These are phyloP conservation scores for Drosophila repleta DNA, from an alignment of 1,140 invertebrate genomes.

Conservation along the genomic window DNA sequence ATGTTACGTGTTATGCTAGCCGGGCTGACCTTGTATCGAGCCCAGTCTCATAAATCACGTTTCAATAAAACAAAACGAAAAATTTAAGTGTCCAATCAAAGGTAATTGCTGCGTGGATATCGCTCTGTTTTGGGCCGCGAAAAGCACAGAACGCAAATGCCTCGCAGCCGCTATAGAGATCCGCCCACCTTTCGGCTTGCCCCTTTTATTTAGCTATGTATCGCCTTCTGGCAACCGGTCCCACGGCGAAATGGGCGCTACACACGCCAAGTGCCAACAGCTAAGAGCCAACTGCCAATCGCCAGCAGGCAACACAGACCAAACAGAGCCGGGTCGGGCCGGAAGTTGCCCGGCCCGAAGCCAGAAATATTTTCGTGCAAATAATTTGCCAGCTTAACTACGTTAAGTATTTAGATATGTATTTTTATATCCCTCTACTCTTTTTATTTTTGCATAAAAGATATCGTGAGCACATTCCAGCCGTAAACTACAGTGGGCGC, in stretches of 20 bases:
- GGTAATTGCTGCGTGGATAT: constrained; percentile 59
- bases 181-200: constrained; percentile 19
- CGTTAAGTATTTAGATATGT: constrained; percentile 66
- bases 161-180: constrained; percentile 8
- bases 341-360: constrained; percentile 62
- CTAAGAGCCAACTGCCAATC: constrained; percentile 3
- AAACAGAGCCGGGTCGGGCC: constrained; percentile 32
- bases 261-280: constrained; percentile 78
- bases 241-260: constrained; percentile 69
- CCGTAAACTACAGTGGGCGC: constrained; percentile 11
- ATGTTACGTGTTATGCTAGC: constrained; percentile 16
- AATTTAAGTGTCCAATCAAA: constrained; percentile 79
- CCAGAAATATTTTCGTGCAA: constrained; percentile 80
- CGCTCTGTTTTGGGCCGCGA: constrained; percentile 26
- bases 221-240: constrained; percentile 6
- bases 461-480: constrained; percentile 30
- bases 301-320: not conserved
- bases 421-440: constrained; percentile 50
- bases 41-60: constrained; percentile 56
- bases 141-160: constrained; percentile 36
- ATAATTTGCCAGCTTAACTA: constrained; percentile 79
- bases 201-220: constrained; percentile 5
- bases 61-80: constrained; percentile 61
- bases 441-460: constrained; percentile 39
- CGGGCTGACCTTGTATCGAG: constrained; percentile 50